Conservation (phyloP, 2,888 invertebrate genomes). For the Synanthedon tipuliformis region DNA sequence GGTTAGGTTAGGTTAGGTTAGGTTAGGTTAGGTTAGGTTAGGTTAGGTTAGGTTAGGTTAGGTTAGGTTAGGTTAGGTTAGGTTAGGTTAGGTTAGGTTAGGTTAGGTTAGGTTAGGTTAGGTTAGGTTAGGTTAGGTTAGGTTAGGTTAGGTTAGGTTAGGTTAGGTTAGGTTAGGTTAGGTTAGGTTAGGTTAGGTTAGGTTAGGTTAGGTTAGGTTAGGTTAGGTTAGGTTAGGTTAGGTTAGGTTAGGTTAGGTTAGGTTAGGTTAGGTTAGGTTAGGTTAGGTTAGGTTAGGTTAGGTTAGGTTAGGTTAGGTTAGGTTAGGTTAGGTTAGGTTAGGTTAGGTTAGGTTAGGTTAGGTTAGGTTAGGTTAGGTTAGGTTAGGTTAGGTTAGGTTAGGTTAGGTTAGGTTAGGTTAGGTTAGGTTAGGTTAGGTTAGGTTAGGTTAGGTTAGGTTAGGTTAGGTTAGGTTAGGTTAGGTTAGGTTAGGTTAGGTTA, state of each 20-base stretch:
- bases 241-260: slow-evolving; percentile 6
- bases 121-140: not conserved
- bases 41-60: slow-evolving; percentile 7
- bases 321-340: slow-evolving; percentile 8
- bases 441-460: too few relatives aligned
- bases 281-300: slow-evolving; percentile 8
- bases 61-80: slow-evolving; percentile 5
- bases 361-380: slow-evolving; percentile 11
- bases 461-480: too few relatives aligned
- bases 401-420: too few relatives aligned
- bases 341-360: slow-evolving; percentile 8
- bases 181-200: not conserved
- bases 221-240: not conserved
- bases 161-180: slow-evolving; percentile 6
- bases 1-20: slow-evolving; percentile 5
- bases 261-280: slow-evolving; percentile 9
- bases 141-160: slow-evolving; percentile 5
- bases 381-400: slow-evolving; percentile 11
- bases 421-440: too few relatives aligned
- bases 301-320: slow-evolving; percentile 8
- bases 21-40: slow-evolving; percentile 6
- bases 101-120: slow-evolving; percentile 5
- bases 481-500: too few relatives aligned
- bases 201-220: slow-evolving; percentile 5
- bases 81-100: slow-evolving; percentile 7